A percentile compares a stretch with the other conserved stretches of the same genome.
Conservation (phyloP, 2,113 vertebrate genomes). For the Propithecus coquereli region DNA sequence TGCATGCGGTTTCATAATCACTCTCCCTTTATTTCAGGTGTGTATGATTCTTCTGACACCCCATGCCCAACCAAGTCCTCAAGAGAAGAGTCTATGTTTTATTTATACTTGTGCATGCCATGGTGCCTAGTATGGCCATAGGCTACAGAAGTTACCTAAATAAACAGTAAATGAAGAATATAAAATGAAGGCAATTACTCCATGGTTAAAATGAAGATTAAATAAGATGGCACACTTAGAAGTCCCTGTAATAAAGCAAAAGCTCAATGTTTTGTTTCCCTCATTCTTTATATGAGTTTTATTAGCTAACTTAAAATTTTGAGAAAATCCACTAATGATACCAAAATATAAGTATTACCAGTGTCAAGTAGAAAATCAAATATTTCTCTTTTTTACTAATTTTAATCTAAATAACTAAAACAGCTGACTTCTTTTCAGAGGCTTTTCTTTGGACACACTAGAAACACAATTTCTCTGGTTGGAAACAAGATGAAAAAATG, state of each 20-base stretch:
- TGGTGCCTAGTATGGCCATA: neutral
- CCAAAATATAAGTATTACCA: slow-evolving; percentile 8
- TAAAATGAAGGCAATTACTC: neutral
- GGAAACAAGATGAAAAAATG: slow-evolving; percentile 11
- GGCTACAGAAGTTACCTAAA: neutral
- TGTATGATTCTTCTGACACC: neutral
- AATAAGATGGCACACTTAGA: neutral
- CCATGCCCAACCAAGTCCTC: neutral
- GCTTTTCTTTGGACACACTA: neutral
- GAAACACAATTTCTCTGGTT: neutral
- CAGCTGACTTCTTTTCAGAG: neutral
- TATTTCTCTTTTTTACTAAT: neutral
- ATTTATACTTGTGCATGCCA: neutral
- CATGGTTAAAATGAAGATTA: neutral
- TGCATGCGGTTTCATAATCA: neutral
- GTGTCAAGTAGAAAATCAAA: neutral
- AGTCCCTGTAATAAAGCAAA: neutral
- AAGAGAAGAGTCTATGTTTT: neutral
- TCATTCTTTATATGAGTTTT: neutral
- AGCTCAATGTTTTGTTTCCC: neutral
- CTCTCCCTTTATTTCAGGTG: neutral
- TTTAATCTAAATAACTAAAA: neutral
- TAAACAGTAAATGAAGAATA: neutral
- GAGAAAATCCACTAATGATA: neutral
- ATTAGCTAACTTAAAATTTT: neutral